Conservation (phyloP, 2,888 invertebrate species). For the Nomada hirtipes region DNA sequence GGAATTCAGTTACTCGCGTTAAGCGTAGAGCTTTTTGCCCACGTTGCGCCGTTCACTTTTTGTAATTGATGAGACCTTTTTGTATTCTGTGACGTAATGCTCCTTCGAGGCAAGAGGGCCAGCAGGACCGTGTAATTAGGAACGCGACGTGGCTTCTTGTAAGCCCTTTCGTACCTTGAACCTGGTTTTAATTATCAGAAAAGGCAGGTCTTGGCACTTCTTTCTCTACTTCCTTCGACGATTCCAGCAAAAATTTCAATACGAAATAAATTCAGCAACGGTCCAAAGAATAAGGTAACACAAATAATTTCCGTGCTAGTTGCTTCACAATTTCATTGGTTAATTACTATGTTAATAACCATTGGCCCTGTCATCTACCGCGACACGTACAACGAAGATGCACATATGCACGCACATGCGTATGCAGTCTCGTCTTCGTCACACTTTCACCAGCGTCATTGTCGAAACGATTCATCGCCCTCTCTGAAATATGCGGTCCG, state of each 20-base stretch:
- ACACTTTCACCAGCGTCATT: neutral
- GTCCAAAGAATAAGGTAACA: no score
- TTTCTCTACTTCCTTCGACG: neutral
- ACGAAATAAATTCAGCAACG: no score
- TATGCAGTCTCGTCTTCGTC: no score
- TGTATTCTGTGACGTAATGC: neutral
- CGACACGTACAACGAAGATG: neutral
- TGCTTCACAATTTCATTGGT: no score
- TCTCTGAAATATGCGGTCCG: neutral
- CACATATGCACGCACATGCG: no score
- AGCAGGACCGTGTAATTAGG: neutral
- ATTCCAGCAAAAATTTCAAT: no score
- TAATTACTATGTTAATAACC: no score
- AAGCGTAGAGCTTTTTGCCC: neutral
- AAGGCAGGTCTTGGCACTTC: neutral
- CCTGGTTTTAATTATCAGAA: neutral
- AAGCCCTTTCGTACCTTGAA: neutral
- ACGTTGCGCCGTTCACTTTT: neutral
- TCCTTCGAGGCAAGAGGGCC: neutral
- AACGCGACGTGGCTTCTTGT: neutral
- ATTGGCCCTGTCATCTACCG: no score
- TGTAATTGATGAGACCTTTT: neutral
- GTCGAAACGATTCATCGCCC: neutral
- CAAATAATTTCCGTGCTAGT: no score
- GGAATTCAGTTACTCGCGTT: constrained; percentile 16